Evolutionary conservation across 1,140 invertebrate genomes (phyloP).

Genomic region (Zaprionus camerounensis): DNA sequence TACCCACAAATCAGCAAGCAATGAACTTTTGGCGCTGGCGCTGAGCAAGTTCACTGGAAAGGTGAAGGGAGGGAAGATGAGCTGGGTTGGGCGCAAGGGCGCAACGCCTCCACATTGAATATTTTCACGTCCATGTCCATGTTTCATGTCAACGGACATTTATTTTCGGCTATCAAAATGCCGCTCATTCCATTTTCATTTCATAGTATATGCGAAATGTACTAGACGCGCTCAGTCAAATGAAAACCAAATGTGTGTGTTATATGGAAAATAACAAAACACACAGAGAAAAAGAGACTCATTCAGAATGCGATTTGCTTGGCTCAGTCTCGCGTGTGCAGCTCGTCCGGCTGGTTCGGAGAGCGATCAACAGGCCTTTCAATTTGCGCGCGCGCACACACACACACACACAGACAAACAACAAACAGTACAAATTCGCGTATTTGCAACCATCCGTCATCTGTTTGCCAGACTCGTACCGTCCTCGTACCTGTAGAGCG

Average conservation of each 20-base stretch:
- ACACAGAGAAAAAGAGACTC: constrained; percentile 35
- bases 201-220: constrained; percentile 9
- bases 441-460: constrained; percentile 18
- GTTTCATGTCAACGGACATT: constrained; percentile 54
- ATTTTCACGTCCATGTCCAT: constrained; percentile 36
- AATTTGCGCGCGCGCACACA: constrained; percentile 13
- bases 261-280: constrained; percentile 44
- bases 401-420: background rate
- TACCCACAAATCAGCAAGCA: constrained; percentile 46
- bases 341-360: constrained; percentile 59
- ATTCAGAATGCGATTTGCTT: constrained; percentile 69
- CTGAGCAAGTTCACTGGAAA: background rate
- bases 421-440: background rate
- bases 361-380: constrained; percentile 29
- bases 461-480: constrained; percentile 25
- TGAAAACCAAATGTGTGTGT: constrained; percentile 54
- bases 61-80: background rate
- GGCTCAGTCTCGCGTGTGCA: constrained; percentile 72
- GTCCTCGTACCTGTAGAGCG: constrained; percentile 7
- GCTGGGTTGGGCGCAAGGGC: constrained; percentile 19
- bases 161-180: constrained; percentile 54
- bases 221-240: constrained; percentile 41
- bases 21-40: background rate
- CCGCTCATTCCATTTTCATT: constrained; percentile 45
- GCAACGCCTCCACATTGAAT: constrained; percentile 31